Evolutionary conservation across 2,113 vertebrate genomes (phyloP), one percentile per base, ranked within the genome.

Genomic region (Sorex fumeus): DNA sequence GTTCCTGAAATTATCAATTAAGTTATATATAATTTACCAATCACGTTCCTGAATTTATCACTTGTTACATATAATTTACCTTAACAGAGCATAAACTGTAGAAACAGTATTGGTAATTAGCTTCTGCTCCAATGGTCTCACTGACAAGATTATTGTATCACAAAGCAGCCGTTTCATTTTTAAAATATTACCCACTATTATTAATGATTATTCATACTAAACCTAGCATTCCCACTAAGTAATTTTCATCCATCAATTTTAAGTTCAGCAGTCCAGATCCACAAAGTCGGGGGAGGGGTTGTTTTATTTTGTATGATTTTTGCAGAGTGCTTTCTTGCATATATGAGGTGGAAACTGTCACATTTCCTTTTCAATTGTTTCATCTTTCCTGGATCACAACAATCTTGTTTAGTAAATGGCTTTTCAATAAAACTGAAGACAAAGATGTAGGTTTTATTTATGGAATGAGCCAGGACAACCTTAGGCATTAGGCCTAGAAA

Each of bases 1-100:
- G 64, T 81, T 93, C 75, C 88, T 82, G 40, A 90, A 82, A 93
- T 92, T 87, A 90, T 88, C 36, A 32, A 81, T 94, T 69, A 47
- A 74, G 91, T 75, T 66, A 84, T 40, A 81, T 13, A 6, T 53
- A 86, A 87, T 94, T 95, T 87, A 91, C 64, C 64, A 27, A 85
- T 25, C 92, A 67, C 79, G 64, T 81, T 93, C 75, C 88, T 79
- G 47, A 90, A 82, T 94, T 92, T 87, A 90, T 88, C 36, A 36
- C 77, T 94, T 69, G 93, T 75, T 66, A 87, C 47, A 81, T 13
- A 4, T 53, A 86, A 87, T 94, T 95, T 87, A 91, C 74, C 64
- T 86, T 84, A 89, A 93, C 64, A 90, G 32, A 90, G 36, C 43
- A 83, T 53, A 88, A 79, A 83, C 40, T 60, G 43, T 30, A 78